Evolutionary conservation across 2,888 invertebrate species (phyloP), one percentile per base, ranked within the genome.

Genomic region (Drosophila diplacantha): DNA sequence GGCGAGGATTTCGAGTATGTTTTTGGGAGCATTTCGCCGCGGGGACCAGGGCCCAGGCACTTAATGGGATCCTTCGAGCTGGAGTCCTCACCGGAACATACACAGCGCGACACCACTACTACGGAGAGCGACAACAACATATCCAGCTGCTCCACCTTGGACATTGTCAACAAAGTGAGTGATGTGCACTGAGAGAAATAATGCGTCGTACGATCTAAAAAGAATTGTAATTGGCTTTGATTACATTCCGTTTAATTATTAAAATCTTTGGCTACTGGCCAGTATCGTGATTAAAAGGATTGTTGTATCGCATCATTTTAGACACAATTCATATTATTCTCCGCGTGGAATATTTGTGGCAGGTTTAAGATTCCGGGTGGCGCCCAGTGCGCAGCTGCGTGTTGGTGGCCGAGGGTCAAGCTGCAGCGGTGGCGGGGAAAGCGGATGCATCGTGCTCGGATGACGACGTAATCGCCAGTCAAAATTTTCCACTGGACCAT

Each of bases 41-140:
- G 86, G 1, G 81, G 83, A 8, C 82, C 81, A 20, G 63, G 54
- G 5, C 59, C 57, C 34, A 75, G 61, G 24, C 69, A 69, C 24
- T 49, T 76, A 8, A 47, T 76, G 12, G 68, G 62, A 9, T 64
- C 72, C n/a, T 53, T 59, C 31, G 81, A 80, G 22, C 56, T 75
- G 31, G 86, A 85, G 34, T 85, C 85, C 1, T 85, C 85, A 1
- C 83, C 84, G 7, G 85, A 86, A 58, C 81, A 83, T 43, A 84
- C 84, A 1, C 86, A 86, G 54, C 85, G 86, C 18, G 87, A 87
- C 53, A 87, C 83, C 29, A 87, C 85, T 5, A 87, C 83, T 44
- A 87, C 85, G 12, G 87, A 87, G 55, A 87, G 87, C 58, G 87
- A 87, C 72, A 87, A 88, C 69, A 87, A 87, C 64, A 88, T 87